These are phyloP conservation scores for Actinia equina DNA, from an alignment of 64 coral and sea anemone species.

Conservation along the genomic window DNA sequence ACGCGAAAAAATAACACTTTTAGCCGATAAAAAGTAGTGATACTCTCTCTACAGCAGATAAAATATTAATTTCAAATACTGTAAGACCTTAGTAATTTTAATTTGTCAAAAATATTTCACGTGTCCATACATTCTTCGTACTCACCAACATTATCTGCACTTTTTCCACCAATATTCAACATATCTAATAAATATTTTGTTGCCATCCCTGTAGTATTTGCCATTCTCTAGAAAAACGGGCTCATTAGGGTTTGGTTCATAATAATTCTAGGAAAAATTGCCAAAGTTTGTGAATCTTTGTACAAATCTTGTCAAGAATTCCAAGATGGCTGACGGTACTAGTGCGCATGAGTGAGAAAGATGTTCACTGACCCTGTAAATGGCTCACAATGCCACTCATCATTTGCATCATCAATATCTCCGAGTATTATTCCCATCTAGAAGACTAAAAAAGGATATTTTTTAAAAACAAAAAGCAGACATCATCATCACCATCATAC, in stretches of 20 bases:
- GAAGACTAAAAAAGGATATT: too few species aligned
- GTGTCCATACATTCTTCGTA: background rate
- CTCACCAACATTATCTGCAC: background rate
- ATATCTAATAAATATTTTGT: conserved; percentile 23
- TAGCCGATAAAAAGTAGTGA: too few species aligned
- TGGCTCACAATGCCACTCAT: background rate
- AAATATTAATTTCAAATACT: too few species aligned
- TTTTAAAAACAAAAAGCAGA: too few species aligned
- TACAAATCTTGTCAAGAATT: background rate
- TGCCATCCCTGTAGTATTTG: conserved; percentile 12
- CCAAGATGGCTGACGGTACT: conserved; percentile 6
- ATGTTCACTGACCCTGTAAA: background rate
- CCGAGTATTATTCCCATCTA: too few species aligned
- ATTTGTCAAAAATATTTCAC: conserved; percentile 18
- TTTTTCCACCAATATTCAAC: conserved; percentile 32
- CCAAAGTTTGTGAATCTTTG: background rate
- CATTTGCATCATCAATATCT: background rate
- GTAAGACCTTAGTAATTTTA: background rate
- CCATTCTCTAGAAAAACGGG: background rate
- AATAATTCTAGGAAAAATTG: background rate
- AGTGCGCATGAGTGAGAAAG: background rate
- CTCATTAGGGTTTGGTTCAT: background rate
- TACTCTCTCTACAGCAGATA: too few species aligned
- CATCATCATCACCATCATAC: too few species aligned
- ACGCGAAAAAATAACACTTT: too few species aligned